Evolutionary conservation across 2,113 vertebrate genomes (phyloP).

Genomic region (Carlito syrichta): DNA sequence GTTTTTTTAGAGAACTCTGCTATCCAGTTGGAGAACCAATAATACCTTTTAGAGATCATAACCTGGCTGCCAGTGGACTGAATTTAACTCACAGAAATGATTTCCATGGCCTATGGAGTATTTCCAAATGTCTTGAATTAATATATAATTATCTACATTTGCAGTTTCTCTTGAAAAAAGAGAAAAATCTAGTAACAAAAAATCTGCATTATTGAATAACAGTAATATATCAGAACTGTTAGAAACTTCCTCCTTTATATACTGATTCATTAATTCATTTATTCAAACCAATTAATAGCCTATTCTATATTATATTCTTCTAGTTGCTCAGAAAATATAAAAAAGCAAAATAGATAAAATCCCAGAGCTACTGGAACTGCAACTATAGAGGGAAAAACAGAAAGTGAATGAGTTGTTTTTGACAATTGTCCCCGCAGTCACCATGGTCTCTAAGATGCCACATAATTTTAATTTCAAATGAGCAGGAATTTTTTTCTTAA

Average conservation of each 20-base stretch:
- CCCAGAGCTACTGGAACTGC: neutral
- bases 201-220: neutral
- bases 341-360: neutral
- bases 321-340: neutral
- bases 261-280: neutral
- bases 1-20: neutral
- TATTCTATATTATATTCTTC: neutral
- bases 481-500: neutral
- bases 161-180: neutral
- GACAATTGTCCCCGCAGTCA: neutral
- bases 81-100: neutral
- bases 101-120: neutral
- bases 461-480: neutral
- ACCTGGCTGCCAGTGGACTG: neutral
- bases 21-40: neutral
- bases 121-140: neutral
- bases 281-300: neutral
- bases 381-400: neutral
- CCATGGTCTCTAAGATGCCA: too few relatives aligned
- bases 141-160: neutral
- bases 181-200: neutral
- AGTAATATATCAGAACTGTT: neutral
- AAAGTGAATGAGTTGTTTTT: neutral
- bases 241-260: neutral
- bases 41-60: neutral